Conservation (phyloP, 2,888 invertebrate species). For the Eulithis testata region DNA sequence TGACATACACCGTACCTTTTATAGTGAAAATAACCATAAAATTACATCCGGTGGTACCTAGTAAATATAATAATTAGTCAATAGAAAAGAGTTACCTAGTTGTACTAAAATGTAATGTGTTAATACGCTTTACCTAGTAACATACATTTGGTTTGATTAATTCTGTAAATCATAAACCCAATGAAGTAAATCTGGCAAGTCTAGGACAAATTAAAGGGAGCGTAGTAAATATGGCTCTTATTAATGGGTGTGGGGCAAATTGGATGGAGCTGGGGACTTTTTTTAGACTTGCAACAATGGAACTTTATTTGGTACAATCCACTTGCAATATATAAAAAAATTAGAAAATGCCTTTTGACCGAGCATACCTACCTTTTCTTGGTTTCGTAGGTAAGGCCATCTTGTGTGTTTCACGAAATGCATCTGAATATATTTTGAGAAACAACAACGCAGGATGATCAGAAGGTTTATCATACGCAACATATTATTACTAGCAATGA, state of each 20-base stretch:
- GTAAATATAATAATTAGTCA: constrained; percentile 10
- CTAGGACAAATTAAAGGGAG: too few relatives aligned
- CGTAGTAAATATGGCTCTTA: too few relatives aligned
- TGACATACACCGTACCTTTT: constrained; percentile 49
- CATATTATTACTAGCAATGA: constrained; percentile 34
- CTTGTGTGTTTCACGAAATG: neutral
- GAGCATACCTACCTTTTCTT: too few relatives aligned
- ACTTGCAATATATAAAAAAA: too few relatives aligned
- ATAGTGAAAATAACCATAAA: constrained; percentile 45
- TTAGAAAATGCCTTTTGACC: too few relatives aligned
- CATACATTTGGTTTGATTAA: too few relatives aligned
- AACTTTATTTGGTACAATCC: too few relatives aligned
- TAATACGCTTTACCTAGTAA: neutral
- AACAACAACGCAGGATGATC: constrained; percentile 18
- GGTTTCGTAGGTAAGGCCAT: neutral
- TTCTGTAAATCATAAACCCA: too few relatives aligned
- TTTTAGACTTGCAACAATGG: too few relatives aligned
- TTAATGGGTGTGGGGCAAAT: too few relatives aligned
- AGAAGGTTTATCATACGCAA: constrained; percentile 13
- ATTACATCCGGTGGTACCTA: constrained; percentile 31
- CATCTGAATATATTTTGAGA: neutral
- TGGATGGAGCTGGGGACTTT: too few relatives aligned
- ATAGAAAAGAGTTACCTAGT: neutral
- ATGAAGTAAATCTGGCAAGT: too few relatives aligned
- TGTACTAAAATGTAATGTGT: constrained; percentile 14